phyloP scores from a whole-genome alignment of 2,113 vertebrate genomes.

The Galbula dea region DNA sequence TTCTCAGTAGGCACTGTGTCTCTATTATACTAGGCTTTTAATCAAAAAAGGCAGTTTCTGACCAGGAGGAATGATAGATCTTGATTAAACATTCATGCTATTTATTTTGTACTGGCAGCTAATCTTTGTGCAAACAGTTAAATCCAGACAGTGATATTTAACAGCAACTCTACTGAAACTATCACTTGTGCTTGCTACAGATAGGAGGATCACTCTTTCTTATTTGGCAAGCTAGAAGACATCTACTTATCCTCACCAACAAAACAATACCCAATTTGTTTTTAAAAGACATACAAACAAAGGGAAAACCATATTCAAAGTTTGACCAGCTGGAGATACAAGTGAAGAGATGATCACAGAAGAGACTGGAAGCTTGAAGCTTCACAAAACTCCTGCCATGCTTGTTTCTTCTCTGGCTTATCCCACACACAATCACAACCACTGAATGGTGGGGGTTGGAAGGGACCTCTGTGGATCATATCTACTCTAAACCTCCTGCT shows the following conservation, averaged over 20 bases:
- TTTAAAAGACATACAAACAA: not conserved
- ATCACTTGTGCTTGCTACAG: not conserved
- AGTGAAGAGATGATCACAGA: not conserved
- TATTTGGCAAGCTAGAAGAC: not conserved
- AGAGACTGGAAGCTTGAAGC: not conserved
- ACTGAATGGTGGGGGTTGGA: too few species aligned
- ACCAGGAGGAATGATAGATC: not conserved
- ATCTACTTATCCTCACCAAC: not conserved
- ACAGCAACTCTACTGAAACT: not conserved
- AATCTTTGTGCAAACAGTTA: constrained; percentile 39
- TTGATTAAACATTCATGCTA: constrained; percentile 27
- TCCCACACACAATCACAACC: not conserved
- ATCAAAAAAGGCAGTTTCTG: not conserved
- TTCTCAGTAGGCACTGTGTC: not conserved
- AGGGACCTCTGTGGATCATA: too few species aligned
- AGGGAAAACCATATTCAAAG: not conserved
- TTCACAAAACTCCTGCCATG: not conserved
- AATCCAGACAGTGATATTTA: constrained; percentile 29
- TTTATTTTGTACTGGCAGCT: constrained; percentile 23
- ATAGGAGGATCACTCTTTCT: constrained; percentile 15
- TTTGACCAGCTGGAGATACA: not conserved
- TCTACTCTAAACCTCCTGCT: too few species aligned
- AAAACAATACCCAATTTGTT: not conserved
- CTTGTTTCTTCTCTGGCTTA: not conserved
- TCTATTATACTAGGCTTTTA: not conserved